Evolutionary conservation across 1,140 invertebrate genomes (phyloP).

Genomic region (Protaetia brevitarsis): DNA sequence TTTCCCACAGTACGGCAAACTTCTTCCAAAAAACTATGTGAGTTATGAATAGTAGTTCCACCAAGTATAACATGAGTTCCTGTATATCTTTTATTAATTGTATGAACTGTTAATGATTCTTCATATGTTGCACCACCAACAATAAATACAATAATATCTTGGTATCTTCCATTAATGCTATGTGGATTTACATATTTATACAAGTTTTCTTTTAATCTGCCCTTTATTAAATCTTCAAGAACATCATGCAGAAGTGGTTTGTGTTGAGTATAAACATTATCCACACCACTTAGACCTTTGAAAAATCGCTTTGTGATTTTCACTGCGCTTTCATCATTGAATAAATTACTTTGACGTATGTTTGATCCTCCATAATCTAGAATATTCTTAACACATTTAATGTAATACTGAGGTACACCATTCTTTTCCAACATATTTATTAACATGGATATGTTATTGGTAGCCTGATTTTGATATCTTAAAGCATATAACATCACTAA

Average conservation of each 20-base stretch:
- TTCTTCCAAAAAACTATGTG: conserved; percentile 73
- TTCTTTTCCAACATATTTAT: conserved; percentile 70
- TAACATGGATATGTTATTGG: conserved; percentile 76
- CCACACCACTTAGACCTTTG: conserved; percentile 88
- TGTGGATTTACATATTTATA: conserved; percentile 78
- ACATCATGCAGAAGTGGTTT: conserved; percentile 81
- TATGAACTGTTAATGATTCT: conserved; percentile 84
- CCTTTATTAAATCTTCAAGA: conserved; percentile 85
- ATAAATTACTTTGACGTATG: conserved; percentile 75
- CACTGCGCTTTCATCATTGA: conserved; percentile 81
- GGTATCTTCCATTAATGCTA: conserved; percentile 58
- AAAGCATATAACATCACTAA: conserved; percentile 92
- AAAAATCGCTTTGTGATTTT: conserved; percentile 90
- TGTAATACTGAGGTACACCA: conserved; percentile 58
- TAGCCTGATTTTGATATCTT: conserved; percentile 86
- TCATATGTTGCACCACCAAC: conserved; percentile 97
- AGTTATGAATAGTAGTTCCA: conserved; percentile 90
- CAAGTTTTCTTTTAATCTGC: conserved; percentile 74
- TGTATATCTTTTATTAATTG: conserved; percentile 71
- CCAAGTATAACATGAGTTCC: conserved; percentile 82
- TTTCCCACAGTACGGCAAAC: conserved; percentile 53
- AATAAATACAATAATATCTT: conserved; percentile 93
- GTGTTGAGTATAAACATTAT: conserved; percentile 97
- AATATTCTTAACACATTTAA: conserved; percentile 64
- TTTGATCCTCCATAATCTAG: conserved; percentile 80